Evolutionary conservation across 2,797 vertebrate species (phyloP).

Genomic region (Onychomys arenicola): DNA sequence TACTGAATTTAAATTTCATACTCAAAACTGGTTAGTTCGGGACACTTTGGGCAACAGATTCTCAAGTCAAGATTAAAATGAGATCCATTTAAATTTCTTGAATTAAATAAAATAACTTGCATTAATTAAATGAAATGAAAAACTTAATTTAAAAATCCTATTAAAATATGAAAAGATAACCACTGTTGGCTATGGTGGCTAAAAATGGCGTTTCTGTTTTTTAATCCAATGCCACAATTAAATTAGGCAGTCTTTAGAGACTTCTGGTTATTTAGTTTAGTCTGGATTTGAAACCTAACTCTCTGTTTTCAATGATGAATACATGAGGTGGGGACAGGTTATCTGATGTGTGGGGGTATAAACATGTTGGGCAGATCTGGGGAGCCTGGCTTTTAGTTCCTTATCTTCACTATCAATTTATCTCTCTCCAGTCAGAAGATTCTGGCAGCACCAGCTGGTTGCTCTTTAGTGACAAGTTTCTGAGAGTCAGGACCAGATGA

Average conservation of each 20-base stretch:
- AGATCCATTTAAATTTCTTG: background rate
- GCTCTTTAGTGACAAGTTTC: background rate
- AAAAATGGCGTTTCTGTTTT: background rate
- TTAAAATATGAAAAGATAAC: slow-evolving; percentile 47
- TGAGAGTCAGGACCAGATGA: background rate
- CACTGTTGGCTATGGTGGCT: background rate
- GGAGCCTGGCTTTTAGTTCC: background rate
- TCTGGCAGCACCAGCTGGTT: background rate
- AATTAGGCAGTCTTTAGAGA: slow-evolving; percentile 36
- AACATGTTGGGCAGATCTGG: background rate
- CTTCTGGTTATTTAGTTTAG: background rate
- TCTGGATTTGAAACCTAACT: background rate
- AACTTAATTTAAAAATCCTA: slow-evolving; percentile 7
- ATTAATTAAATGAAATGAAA: slow-evolving; percentile 65
- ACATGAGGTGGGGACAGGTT: background rate
- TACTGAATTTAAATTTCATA: background rate
- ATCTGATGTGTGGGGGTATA: background rate
- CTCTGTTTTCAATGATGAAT: background rate
- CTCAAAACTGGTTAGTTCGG: background rate
- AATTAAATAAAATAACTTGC: background rate
- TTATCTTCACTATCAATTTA: background rate
- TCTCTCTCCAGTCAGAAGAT: background rate
- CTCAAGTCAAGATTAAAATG: background rate
- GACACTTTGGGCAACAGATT: background rate
- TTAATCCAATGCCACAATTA: slow-evolving; percentile 32